Evolutionary conservation across 1,140 invertebrate species (phyloP).

Genomic region (Rhysida immarginata): DNA sequence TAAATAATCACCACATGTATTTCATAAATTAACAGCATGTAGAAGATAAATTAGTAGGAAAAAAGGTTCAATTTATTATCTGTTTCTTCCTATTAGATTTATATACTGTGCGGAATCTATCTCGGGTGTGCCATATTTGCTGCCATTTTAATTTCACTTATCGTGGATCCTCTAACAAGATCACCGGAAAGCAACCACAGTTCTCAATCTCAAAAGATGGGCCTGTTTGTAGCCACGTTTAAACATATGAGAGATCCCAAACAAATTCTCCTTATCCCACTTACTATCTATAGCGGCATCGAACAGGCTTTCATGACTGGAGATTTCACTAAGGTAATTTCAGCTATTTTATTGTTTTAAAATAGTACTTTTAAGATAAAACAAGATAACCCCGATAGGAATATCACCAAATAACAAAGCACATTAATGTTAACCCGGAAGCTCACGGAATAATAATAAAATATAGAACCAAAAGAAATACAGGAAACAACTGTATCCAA

Average conservation of each 20-base stretch:
- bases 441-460: too few relatives aligned
- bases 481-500: too few relatives aligned
- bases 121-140: conserved; percentile 68
- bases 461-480: too few relatives aligned
- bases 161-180: conserved; percentile 78
- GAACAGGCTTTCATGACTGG: conserved; percentile 92
- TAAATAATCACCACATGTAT: too few relatives aligned
- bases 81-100: conserved; percentile 44
- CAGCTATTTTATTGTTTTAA: too few relatives aligned
- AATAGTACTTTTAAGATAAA: too few relatives aligned
- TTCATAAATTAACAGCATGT: too few relatives aligned
- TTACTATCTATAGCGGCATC: conserved; percentile 92
- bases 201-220: conserved; percentile 46
- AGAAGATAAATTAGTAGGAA: too few relatives aligned
- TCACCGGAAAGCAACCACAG: conserved; percentile 59
- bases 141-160: conserved; percentile 63
- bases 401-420: too few relatives aligned
- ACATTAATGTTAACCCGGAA: too few relatives aligned
- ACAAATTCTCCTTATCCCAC: conserved; percentile 80
- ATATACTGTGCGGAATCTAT: conserved; percentile 76
- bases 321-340: conserved; percentile 73
- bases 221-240: conserved; percentile 70
- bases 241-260: conserved; percentile 61
- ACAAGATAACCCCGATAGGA: too few relatives aligned
- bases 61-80: too few relatives aligned